phyloP scores from a whole-genome alignment of 2,888 invertebrate genomes.

The Drosophila tripunctata region DNA sequence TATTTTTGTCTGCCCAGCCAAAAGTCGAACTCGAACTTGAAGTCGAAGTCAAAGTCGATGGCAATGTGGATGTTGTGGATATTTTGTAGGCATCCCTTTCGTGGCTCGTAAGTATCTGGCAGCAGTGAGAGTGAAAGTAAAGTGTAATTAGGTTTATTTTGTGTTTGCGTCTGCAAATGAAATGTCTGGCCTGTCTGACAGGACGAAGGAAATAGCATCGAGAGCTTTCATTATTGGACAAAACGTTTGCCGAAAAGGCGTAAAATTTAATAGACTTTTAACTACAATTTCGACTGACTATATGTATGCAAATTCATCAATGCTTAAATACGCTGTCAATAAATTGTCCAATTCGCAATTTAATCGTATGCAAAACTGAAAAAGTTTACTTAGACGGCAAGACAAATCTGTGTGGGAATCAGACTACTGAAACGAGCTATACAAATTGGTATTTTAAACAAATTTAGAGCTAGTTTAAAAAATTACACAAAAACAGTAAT shows the following conservation, averaged over 20 bases:
- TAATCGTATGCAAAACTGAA: too few relatives aligned
- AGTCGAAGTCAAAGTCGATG: background rate
- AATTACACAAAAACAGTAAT: too few relatives aligned
- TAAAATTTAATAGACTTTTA: conserved; percentile 46
- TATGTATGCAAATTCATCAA: conserved; percentile 49
- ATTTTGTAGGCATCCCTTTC: background rate
- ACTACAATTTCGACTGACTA: conserved; percentile 40
- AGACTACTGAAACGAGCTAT: too few relatives aligned
- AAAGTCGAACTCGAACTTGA: background rate
- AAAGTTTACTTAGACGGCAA: too few relatives aligned
- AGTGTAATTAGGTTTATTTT: conserved; percentile 78
- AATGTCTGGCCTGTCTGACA: conserved; percentile 41
- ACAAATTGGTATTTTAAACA: too few relatives aligned
- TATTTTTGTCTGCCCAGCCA: conserved; percentile 22
- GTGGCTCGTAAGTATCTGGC: conserved; percentile 26
- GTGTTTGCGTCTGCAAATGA: conserved; percentile 63
- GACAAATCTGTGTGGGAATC: too few relatives aligned
- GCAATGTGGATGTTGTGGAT: background rate
- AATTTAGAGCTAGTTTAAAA: too few relatives aligned
- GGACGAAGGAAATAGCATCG: conserved; percentile 42
- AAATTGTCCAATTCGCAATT: too few relatives aligned
- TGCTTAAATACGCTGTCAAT: too few relatives aligned
- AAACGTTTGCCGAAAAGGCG: conserved; percentile 18
- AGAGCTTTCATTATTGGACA: conserved; percentile 44
- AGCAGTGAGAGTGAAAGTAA: conserved; percentile 71